These are phyloP conservation scores for Lochmaea crataegi DNA, from an alignment of 2,888 invertebrate species.

Conservation along the genomic window DNA sequence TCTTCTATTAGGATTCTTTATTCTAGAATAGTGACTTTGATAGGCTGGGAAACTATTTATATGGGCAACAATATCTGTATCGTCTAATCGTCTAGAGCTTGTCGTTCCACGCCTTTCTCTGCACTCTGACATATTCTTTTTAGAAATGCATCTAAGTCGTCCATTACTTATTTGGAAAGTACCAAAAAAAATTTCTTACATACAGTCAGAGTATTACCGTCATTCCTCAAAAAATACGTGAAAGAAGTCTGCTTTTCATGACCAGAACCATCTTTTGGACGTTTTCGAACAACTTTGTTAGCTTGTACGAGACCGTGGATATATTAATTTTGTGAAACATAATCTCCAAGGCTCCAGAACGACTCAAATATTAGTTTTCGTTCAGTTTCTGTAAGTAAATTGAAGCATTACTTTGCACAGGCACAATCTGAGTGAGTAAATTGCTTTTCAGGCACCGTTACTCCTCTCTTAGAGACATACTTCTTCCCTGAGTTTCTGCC, in stretches of 20 bases:
- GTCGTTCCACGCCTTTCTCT: constrained; percentile 22
- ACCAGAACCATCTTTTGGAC: constrained; percentile 21
- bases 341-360: constrained; percentile 1
- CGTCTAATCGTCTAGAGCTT: constrained; percentile 45
- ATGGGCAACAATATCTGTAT: constrained; percentile 47
- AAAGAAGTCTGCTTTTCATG: too few species aligned
- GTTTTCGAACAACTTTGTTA: constrained; percentile 12
- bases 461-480: background rate
- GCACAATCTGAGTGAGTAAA: too few species aligned
- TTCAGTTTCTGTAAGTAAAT: too few species aligned
- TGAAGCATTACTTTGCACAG: too few species aligned
- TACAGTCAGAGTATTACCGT: too few species aligned
- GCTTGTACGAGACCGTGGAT: constrained; percentile 9
- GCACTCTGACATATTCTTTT: constrained; percentile 20
- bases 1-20: too few species aligned
- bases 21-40: too few species aligned
- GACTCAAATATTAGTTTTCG: too few species aligned
- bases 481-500: constrained; percentile 1
- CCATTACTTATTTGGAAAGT: too few species aligned
- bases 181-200: too few species aligned
- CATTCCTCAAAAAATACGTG: too few species aligned
- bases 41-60: too few species aligned
- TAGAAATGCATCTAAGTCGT: constrained; percentile 27
- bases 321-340: background rate
- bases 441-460: constrained; percentile 10